A percentile compares a stretch with the other conserved stretches of the same genome.
Evolutionary conservation across 2,888 invertebrate species (phyloP).

Genomic region (Callyntrura guangdongensis): DNA sequence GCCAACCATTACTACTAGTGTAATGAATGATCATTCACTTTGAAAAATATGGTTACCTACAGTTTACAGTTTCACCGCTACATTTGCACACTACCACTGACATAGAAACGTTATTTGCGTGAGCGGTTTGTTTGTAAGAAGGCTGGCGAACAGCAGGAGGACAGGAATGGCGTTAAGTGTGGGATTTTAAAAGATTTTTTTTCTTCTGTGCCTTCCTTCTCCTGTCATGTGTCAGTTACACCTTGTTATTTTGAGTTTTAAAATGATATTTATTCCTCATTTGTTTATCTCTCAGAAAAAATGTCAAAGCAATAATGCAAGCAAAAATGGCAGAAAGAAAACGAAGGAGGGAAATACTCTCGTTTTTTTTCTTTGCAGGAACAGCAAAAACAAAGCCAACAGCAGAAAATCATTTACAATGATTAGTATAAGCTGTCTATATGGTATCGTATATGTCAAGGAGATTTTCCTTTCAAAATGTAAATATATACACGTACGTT

Average conservation of each 20-base stretch:
- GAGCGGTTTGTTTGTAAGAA: neutral
- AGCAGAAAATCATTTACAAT: neutral
- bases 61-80: neutral
- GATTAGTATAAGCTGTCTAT: neutral
- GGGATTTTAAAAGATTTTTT: neutral
- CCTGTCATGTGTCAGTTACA: slow-evolving; percentile 22
- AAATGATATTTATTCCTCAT: neutral
- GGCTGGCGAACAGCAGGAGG: slow-evolving; percentile 1
- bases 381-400: neutral
- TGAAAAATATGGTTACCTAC: no score
- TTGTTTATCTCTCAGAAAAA: neutral
- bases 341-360: neutral
- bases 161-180: slow-evolving; percentile 40
- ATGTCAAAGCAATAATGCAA: neutral
- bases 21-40: no score
- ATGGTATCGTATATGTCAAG: no score
- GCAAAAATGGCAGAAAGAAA: neutral
- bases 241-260: neutral
- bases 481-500: no score
- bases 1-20: no score
- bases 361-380: neutral
- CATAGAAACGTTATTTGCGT: neutral
- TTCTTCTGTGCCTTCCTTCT: slow-evolving; percentile 16
- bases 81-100: neutral
- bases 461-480: no score